Percentiles rank a stretch among this genome's conserved stretches.
Conservation (phyloP, 1,140 invertebrate genomes). For the Bombus polaris region DNA sequence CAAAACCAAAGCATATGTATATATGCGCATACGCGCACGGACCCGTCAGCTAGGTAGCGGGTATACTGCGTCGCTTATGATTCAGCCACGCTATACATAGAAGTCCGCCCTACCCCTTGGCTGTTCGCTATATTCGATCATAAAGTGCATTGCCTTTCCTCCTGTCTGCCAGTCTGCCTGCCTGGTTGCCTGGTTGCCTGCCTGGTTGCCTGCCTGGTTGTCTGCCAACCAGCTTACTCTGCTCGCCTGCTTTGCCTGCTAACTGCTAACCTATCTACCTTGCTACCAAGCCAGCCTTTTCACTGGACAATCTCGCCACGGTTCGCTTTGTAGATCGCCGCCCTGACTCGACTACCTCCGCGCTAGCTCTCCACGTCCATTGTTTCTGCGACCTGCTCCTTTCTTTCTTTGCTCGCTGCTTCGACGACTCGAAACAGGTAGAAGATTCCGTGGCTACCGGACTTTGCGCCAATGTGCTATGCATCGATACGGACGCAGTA, state of each 20-base stretch:
- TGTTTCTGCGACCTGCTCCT: not conserved
- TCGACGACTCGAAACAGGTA: no score
- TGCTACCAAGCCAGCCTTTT: constrained; percentile 41
- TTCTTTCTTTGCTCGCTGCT: not conserved
- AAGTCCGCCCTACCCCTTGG: constrained; percentile 54
- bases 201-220: constrained; percentile 52
- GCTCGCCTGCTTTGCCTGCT: not conserved
- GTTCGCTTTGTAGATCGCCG: constrained; percentile 49
- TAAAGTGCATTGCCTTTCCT: constrained; percentile 70
- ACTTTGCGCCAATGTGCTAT: no score
- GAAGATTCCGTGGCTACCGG: no score
- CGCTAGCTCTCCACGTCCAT: constrained; percentile 8
- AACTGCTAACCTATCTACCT: not conserved
- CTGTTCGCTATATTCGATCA: constrained; percentile 65
- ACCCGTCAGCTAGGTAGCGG: constrained; percentile 2
- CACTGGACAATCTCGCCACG: constrained; percentile 59
- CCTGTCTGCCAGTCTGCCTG: not conserved
- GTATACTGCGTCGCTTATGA: constrained; percentile 57
- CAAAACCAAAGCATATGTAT: constrained; percentile 4
- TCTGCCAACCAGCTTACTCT: not conserved
- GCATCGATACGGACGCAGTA: not conserved
- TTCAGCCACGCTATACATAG: constrained; percentile 68
- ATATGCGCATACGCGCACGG: not conserved
- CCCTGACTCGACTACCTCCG: constrained; percentile 45
- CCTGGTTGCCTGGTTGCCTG: constrained; percentile 48